Evolutionary conservation across 2,797 vertebrate species (phyloP).

Genomic region (Arctocebus calabarensis): DNA sequence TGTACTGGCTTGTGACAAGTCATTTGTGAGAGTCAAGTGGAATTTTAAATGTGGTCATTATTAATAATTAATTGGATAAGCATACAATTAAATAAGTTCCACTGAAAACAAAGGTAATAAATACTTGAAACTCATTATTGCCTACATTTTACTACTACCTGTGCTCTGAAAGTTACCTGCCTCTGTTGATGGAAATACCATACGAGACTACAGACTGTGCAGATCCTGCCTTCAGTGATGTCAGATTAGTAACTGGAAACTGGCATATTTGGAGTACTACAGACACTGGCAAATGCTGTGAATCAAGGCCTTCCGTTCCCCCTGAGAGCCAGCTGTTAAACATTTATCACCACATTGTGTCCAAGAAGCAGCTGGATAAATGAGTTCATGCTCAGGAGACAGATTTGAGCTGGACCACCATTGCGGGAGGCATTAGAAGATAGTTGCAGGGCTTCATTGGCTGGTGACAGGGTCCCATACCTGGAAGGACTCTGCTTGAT

Average conservation of each 20-base stretch:
- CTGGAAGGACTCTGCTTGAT: background rate
- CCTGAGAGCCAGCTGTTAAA: background rate
- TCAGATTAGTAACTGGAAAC: background rate
- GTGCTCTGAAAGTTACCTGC: background rate
- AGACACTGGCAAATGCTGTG: background rate
- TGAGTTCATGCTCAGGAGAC: background rate
- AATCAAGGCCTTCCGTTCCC: background rate
- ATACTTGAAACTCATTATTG: background rate
- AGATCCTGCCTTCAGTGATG: background rate
- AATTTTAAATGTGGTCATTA: background rate
- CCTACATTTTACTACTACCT: background rate
- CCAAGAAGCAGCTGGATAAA: background rate
- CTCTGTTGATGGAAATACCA: background rate
- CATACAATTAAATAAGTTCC: background rate
- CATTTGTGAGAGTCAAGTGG: background rate
- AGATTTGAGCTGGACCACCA: background rate
- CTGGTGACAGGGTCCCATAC: background rate
- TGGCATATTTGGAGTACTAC: background rate
- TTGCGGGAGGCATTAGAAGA: background rate
- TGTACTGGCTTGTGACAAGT: background rate
- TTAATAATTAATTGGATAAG: background rate
- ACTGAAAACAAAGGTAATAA: background rate
- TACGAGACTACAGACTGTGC: too few relatives aligned
- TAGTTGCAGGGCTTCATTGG: background rate
- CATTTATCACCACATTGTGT: background rate